Conservation (phyloP, 30 jellyfish, hydroid and myxozoan species). For the Aurelia coerulea region DNA sequence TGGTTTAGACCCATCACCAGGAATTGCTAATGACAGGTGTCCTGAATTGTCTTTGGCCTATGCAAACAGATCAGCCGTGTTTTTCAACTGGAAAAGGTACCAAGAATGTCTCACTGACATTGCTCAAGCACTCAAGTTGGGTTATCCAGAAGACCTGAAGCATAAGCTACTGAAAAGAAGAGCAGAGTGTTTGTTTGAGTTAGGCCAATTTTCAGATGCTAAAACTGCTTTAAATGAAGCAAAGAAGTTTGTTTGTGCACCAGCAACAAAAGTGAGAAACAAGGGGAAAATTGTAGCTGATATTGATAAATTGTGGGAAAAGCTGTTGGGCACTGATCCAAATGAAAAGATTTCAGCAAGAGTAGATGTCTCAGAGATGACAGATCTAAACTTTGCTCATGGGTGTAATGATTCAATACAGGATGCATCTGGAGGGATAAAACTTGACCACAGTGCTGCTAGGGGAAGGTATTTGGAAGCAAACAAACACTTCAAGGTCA, state of each 20-base stretch:
- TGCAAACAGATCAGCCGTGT: conserved; percentile 95
- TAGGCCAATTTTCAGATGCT: conserved; percentile 18
- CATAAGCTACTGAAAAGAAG: conserved; percentile 53
- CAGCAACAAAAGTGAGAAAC: background rate
- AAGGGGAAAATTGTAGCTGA: conserved; percentile 1
- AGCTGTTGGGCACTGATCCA: background rate
- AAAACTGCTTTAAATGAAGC: conserved; percentile 34
- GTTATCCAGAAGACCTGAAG: conserved; percentile 47
- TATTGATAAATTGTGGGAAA: conserved; percentile 1
- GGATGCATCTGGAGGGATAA: conserved; percentile 28
- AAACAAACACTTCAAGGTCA: conserved; percentile 42
- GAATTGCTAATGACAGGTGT: too few relatives aligned
- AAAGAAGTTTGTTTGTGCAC: background rate
- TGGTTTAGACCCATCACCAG: background rate
- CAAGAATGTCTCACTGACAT: conserved; percentile 78
- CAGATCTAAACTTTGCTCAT: background rate
- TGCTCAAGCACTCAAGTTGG: conserved; percentile 44
- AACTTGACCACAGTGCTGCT: conserved; percentile 2
- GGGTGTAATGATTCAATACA: conserved; percentile 5
- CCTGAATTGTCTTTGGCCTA: conserved; percentile 52
- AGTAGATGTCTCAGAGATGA: background rate
- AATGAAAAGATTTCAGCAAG: background rate
- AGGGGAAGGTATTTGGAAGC: conserved; percentile 81
- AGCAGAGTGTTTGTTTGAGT: conserved; percentile 48
- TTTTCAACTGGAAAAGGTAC: conserved; percentile 36